Base-by-base conservation (phyloP, 1,140 invertebrate genomes). In the Microvelia longipes region DNA sequence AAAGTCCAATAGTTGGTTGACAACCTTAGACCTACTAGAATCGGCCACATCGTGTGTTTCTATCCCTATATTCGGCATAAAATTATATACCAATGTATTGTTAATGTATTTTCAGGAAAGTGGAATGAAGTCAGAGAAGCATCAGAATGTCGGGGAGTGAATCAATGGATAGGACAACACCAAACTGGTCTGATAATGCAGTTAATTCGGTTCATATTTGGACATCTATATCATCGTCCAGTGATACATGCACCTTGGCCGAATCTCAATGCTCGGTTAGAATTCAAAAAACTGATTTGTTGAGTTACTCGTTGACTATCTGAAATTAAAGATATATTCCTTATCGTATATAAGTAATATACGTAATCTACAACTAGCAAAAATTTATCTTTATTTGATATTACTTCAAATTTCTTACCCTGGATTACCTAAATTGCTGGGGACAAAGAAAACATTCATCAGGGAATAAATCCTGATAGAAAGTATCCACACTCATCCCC, bases 241-340 rank as follows among this genome's bases (percentile, higher is more conserved):
- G 93, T 1, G 94, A 96, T 78, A 90, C 93, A 77, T 97, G 94
- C 79, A 95, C 96, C 78, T 87, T 94, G 15, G 89, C 89, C 62
- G 91, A 93, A 75, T 84, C 85, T 35, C 91, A 95, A 75, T 96
- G 94, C 78, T 86, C 88, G 81, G 94, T 96, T 82, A 87, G 87
- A 85, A 29, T 2, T 28, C 2, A 2, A 2, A 24, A 19, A 25
- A 13, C n/a, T n/a, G 25, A 65, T 1, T 35, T 28, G 14, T 50
- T 28, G 35, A 15, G 13, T 65, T 66, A 1, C 29, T 66, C 13
- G 29, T 27, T 70, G 29, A 1, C 66, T 65, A 74, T 73, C 77
- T 75, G 73, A 74, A 77, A 81, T 62, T 82, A 24, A 5, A 5
- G 15, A 2, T 0, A 14, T 68, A 2, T 2, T 11, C 11, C 1